Evolutionary conservation across 2,113 vertebrate genomes (phyloP).

Genomic region (Vireo altiloquus): DNA sequence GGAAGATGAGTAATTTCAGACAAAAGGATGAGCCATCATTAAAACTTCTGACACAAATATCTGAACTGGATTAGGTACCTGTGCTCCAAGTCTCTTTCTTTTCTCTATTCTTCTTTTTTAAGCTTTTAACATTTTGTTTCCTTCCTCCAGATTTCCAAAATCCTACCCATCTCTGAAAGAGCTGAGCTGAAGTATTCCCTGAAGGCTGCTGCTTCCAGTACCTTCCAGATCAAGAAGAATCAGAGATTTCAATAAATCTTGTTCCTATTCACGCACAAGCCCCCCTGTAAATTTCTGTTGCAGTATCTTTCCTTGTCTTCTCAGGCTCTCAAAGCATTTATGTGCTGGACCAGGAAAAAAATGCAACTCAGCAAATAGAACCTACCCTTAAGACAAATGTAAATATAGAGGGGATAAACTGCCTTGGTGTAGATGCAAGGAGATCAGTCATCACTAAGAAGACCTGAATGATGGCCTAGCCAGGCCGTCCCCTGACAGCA

Average conservation of each 20-base stretch:
- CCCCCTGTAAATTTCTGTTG: neutral
- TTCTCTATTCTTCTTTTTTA: neutral
- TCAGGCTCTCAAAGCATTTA: neutral
- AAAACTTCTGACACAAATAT: neutral
- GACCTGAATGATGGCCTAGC: neutral
- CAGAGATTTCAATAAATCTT: neutral
- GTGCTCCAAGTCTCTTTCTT: neutral
- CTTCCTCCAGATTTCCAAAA: neutral
- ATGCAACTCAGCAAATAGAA: neutral
- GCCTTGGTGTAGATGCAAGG: neutral
- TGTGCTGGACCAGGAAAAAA: neutral
- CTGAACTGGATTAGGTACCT: neutral
- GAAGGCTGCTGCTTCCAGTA: neutral
- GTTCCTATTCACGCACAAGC: fast-evolving
- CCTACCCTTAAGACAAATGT: neutral
- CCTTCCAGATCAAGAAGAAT: neutral
- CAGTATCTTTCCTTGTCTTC: neutral
- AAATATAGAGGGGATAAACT: neutral
- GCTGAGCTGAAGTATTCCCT: neutral
- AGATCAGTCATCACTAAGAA: neutral
- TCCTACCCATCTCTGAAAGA: neutral
- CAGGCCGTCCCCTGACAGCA: neutral
- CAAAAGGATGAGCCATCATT: constrained; percentile 18
- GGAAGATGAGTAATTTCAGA: constrained; percentile 33
- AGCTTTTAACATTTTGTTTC: neutral